Evolutionary conservation across 1,140 invertebrate species (phyloP), one percentile per base, ranked within the genome.

Genomic region (Drosophila bifasciata): DNA sequence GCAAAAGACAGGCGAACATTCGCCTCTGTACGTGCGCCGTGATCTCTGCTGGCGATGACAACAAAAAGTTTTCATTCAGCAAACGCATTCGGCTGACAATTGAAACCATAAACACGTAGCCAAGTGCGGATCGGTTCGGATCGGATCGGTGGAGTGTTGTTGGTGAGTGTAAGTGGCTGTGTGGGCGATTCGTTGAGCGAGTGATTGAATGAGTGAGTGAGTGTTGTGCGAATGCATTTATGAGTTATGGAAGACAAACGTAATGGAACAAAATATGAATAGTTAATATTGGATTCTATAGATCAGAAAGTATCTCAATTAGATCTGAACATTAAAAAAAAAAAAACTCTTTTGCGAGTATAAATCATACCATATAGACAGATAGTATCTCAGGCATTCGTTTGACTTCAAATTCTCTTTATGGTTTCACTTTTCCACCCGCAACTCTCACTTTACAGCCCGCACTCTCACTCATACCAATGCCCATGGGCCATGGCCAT

Each of bases 381-480:
- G 17, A 46, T 68, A 48, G 13, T 32, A 23, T 56, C 21, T 56
- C 32, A 67, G 25, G 40, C 16, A 57, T 39, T 66, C 11, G 17
- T 74, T 17, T 16, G 40, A 9, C 43, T 46, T 13, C 8, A 49
- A 43, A 76, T 77, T 81, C 78, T 78, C 77, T 64, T 48, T 49
- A 61, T 51, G 69, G 75, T 86, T 86, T 86, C 83, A 86, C 81
- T 86, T 88, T 85, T 85, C 55, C 55, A 56, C 46, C 68, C 66
- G 28, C 48, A 88, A 86, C 81, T 86, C 81, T 86, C 81, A 88
- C 81, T 86, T 85, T 81, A 55, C 67, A 45, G 44, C 49, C 36
- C 49, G 15, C 21, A 64, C 39, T 57, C 28, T 67, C 50, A 51
- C 51, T 13, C 45, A 56, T 59, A 59, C 40, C 19, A 52, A 19